phyloP scores from a whole-genome alignment of 1,140 invertebrate genomes.

The Agrilus planipennis region DNA sequence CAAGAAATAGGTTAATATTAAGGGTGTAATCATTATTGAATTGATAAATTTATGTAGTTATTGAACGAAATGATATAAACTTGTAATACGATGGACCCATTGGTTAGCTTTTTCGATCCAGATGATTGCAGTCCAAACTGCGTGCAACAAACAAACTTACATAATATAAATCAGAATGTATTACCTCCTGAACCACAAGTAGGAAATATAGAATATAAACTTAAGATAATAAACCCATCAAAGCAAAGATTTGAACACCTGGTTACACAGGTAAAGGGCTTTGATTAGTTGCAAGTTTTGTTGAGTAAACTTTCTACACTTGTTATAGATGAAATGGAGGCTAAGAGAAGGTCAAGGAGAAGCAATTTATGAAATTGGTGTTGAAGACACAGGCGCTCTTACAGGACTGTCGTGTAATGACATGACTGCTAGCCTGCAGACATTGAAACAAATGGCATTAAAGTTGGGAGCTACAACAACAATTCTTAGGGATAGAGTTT shows the following conservation, averaged over 20 bases:
- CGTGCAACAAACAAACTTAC: slow-evolving; percentile 18
- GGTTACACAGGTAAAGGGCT: slow-evolving; percentile 60
- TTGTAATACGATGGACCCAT: slow-evolving; percentile 51
- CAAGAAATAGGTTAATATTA: too few relatives aligned
- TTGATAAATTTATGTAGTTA: too few relatives aligned
- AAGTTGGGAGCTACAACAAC: slow-evolving; percentile 71
- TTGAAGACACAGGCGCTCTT: slow-evolving; percentile 83
- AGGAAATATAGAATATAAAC: slow-evolving; percentile 88
- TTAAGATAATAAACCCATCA: slow-evolving; percentile 76
- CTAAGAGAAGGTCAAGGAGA: slow-evolving; percentile 80
- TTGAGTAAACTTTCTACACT: background rate
- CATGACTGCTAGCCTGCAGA: slow-evolving; percentile 69
- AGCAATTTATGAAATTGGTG: slow-evolving; percentile 93
- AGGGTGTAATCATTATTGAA: too few relatives aligned
- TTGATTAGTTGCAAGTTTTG: background rate
- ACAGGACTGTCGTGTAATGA: slow-evolving; percentile 68
- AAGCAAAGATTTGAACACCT: slow-evolving; percentile 77
- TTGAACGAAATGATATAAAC: too few relatives aligned
- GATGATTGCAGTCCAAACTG: slow-evolving; percentile 24
- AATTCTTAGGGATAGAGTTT: slow-evolving; percentile 39
- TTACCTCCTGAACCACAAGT: slow-evolving; percentile 82
- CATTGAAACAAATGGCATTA: slow-evolving; percentile 72
- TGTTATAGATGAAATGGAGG: slow-evolving; percentile 70
- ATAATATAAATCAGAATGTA: slow-evolving; percentile 25
- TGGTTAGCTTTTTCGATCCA: slow-evolving; percentile 67